phyloP scores from a whole-genome alignment of 2,797 vertebrate species.

The Dallia pectoralis region DNA sequence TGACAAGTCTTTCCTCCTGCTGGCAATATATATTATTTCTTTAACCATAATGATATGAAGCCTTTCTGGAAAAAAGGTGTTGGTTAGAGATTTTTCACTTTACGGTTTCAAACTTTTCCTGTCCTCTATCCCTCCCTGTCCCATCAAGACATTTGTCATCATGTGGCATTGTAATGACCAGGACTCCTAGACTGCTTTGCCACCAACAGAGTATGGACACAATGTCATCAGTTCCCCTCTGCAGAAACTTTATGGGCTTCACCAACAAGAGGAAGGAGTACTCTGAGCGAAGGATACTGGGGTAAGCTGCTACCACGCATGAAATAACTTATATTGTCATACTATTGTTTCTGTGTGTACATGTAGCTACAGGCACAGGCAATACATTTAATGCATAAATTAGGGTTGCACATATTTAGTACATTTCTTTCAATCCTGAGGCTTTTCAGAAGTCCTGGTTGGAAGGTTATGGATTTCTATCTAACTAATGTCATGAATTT shows the following conservation, averaged over 20 bases:
- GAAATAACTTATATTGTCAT: background rate
- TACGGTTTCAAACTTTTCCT: slow-evolving; percentile 20
- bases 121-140: slow-evolving; percentile 8
- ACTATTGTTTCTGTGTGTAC: background rate
- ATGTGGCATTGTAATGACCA: slow-evolving; percentile 80
- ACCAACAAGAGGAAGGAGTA: slow-evolving; percentile 93
- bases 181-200: slow-evolving; percentile 67
- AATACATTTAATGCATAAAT: background rate
- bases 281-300: slow-evolving; percentile 91
- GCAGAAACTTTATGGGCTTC: slow-evolving; percentile 86
- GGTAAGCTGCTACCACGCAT: slow-evolving; percentile 65
- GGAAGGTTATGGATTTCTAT: no score
- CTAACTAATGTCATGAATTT: no score
- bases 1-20: slow-evolving; percentile 24
- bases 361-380: background rate
- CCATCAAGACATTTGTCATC: slow-evolving; percentile 75
- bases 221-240: slow-evolving; percentile 59
- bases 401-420: background rate
- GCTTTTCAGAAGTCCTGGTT: background rate
- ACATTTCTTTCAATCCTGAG: no score
- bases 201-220: slow-evolving; percentile 63
- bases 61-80: slow-evolving; percentile 37
- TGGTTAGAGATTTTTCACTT: slow-evolving; percentile 25
- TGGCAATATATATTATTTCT: slow-evolving; percentile 17
- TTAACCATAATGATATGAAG: slow-evolving; percentile 26